Conservation (phyloP, 64 coral and sea anemone genomes). For the Dendrophyllia cribrosa region DNA sequence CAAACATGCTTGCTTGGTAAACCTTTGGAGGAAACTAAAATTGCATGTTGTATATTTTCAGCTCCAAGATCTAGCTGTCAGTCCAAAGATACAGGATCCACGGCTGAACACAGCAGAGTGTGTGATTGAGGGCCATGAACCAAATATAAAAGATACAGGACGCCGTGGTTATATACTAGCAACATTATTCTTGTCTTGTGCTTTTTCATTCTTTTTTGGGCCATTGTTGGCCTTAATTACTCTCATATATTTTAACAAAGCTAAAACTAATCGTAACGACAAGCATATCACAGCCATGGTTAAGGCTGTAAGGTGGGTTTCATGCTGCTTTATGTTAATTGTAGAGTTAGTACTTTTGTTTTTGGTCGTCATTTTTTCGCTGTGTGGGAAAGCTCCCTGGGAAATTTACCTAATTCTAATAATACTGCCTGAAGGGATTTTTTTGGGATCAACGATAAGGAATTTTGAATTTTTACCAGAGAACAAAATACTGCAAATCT, state of each 20-base stretch:
- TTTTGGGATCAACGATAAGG: background rate
- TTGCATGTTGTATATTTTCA: background rate
- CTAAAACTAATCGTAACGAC: background rate
- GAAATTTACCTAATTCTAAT: background rate
- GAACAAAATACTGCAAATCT: background rate
- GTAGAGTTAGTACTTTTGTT: conserved; percentile 3
- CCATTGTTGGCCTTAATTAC: background rate
- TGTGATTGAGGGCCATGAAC: background rate
- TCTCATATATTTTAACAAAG: background rate
- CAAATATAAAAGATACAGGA: background rate
- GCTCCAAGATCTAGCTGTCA: background rate
- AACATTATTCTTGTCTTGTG: background rate
- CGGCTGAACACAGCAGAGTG: background rate
- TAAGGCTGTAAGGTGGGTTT: background rate
- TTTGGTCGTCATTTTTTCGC: background rate
- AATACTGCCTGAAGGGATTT: background rate
- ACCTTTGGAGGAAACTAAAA: too few species aligned
- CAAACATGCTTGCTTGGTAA: too few species aligned
- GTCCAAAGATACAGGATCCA: conserved; percentile 5
- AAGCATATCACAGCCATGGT: background rate
- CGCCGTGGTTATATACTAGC: background rate
- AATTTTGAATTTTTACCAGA: background rate
- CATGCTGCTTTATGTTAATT: background rate
- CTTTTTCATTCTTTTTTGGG: background rate
- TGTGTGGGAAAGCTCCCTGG: background rate